Conservation (phyloP, 2,888 invertebrate genomes). For the Drosophila atripex region DNA sequence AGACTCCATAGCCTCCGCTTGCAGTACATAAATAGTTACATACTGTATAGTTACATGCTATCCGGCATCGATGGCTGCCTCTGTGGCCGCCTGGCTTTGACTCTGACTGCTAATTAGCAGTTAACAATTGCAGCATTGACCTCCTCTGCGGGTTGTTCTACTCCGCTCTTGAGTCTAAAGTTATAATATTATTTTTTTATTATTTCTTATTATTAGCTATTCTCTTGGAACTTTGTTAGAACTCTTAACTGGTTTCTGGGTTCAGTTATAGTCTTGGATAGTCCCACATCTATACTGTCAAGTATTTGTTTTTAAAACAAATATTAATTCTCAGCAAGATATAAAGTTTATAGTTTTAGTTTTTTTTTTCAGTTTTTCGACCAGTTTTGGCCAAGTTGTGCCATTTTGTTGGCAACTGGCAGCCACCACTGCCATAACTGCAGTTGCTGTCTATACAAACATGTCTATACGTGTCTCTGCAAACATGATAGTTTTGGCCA, state of each 20-base stretch:
- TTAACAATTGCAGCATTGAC: slow-evolving; percentile 78
- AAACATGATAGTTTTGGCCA: slow-evolving; percentile 77
- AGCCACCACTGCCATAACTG: slow-evolving; percentile 73
- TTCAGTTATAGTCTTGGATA: too few relatives aligned
- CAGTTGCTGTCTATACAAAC: slow-evolving; percentile 59
- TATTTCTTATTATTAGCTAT: too few relatives aligned
- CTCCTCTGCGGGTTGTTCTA: slow-evolving; percentile 41
- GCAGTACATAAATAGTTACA: slow-evolving; percentile 64
- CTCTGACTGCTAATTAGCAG: slow-evolving; percentile 75
- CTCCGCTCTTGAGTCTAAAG: too few relatives aligned
- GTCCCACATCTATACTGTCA: too few relatives aligned
- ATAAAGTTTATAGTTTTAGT: neutral
- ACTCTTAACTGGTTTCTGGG: too few relatives aligned
- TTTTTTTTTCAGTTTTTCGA: slow-evolving; percentile 21
- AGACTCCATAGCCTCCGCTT: too few relatives aligned
- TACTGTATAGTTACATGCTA: slow-evolving; percentile 60
- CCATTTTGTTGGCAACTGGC: slow-evolving; percentile 70
- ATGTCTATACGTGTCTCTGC: slow-evolving; percentile 68
- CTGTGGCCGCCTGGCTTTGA: slow-evolving; percentile 30
- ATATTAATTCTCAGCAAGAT: neutral
- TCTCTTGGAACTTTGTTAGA: too few relatives aligned
- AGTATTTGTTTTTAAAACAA: too few relatives aligned
- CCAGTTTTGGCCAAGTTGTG: slow-evolving; percentile 46
- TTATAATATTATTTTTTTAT: too few relatives aligned
- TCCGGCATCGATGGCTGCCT: slow-evolving; percentile 30